Conservation (phyloP, 2,113 vertebrate species). For the Uria aalge region DNA sequence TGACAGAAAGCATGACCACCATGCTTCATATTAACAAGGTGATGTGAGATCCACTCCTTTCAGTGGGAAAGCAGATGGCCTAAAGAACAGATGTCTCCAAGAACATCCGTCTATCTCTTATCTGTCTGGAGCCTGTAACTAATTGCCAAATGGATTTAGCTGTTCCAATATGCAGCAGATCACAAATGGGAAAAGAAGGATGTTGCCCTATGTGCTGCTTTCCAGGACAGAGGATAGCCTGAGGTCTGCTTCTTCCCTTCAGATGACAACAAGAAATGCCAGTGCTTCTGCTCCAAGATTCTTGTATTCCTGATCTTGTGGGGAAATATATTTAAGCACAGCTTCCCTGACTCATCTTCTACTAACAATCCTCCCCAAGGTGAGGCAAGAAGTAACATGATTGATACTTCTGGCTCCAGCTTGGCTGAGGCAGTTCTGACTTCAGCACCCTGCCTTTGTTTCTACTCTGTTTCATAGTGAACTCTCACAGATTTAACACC, state of each 20-base stretch:
- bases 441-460: slow-evolving; percentile 22
- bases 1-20: not conserved
- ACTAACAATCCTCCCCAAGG: slow-evolving; percentile 7
- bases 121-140: not conserved
- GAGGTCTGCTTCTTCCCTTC: slow-evolving; percentile 14
- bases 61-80: not conserved
- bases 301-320: not conserved
- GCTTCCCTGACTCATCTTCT: slow-evolving; percentile 36
- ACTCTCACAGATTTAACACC: not conserved
- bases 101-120: not conserved
- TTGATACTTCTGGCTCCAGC: slow-evolving; percentile 46
- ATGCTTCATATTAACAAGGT: not conserved
- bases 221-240: slow-evolving; percentile 3
- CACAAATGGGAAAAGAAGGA: not conserved
- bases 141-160: not conserved
- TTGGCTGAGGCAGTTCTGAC: slow-evolving; percentile 20
- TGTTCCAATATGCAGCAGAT: not conserved
- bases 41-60: not conserved
- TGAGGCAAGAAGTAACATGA: slow-evolving; percentile 55
- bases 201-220: not conserved
- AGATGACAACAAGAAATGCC: slow-evolving; percentile 19
- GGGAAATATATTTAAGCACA: not conserved
- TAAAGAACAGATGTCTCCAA: not conserved
- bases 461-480: not conserved
- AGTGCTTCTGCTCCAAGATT: not conserved